A percentile compares a stretch with the other conserved stretches of the same genome.
phyloP scores from a whole-genome alignment of 2,113 vertebrate species.

The Tichodroma muraria region DNA sequence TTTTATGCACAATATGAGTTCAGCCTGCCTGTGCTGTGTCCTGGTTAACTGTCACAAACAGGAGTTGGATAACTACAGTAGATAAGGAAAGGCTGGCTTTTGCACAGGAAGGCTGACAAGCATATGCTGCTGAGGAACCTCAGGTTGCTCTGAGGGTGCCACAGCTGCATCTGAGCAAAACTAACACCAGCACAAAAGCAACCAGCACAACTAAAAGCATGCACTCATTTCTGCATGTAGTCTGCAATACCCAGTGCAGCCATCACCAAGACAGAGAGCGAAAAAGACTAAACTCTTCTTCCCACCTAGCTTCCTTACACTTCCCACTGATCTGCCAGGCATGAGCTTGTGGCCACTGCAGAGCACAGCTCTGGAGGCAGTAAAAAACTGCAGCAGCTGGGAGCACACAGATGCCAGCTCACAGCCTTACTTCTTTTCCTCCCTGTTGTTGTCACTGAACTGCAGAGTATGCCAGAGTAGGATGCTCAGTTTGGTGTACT shows the following conservation, averaged over 20 bases:
- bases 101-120: background rate
- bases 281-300: background rate
- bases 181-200: background rate
- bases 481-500: background rate
- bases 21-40: background rate
- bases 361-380: background rate
- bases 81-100: background rate
- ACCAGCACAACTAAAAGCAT: background rate
- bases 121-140: background rate
- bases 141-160: background rate
- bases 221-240: background rate
- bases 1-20: background rate
- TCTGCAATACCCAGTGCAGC: background rate
- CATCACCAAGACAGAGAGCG: rapidly evolving
- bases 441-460: background rate
- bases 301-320: background rate
- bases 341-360: rapidly evolving
- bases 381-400: background rate
- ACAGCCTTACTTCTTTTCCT: background rate
- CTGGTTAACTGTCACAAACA: background rate
- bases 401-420: background rate
- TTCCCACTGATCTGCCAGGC: background rate
- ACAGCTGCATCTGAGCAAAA: background rate
- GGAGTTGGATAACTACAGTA: rapidly evolving
- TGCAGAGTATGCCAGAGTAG: background rate